A percentile compares a stretch with the other conserved stretches of the same genome.
Evolutionary conservation across 2,797 vertebrate species (phyloP).

Genomic region (Pangasius mekongensis): DNA sequence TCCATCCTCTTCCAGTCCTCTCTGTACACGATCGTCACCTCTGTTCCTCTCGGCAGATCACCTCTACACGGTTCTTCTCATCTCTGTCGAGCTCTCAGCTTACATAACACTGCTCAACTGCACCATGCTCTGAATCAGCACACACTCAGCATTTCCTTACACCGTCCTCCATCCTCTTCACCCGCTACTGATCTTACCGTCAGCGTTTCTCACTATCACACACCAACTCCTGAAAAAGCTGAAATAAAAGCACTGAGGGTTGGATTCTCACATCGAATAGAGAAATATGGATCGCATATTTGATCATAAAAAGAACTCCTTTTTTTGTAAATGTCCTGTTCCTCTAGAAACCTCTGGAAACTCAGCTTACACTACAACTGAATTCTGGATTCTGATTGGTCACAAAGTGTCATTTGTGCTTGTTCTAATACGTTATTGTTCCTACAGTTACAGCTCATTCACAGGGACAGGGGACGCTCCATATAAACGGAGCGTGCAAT

Average conservation of each 20-base stretch:
- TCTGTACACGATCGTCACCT: background rate
- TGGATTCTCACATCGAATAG: background rate
- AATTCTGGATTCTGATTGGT: conserved; percentile 6
- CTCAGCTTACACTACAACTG: too few relatives aligned
- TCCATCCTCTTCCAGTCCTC: background rate
- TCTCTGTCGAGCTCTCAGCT: conserved; percentile 37
- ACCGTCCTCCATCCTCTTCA: conserved; percentile 22
- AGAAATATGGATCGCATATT: background rate
- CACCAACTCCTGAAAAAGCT: background rate
- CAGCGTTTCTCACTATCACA: background rate
- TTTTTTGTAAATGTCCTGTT: background rate
- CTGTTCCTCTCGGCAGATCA: conserved; percentile 7
- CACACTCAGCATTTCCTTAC: conserved; percentile 10
- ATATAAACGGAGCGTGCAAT: background rate
- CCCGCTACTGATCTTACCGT: background rate
- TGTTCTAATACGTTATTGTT: background rate
- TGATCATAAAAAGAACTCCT: background rate
- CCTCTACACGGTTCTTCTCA: background rate
- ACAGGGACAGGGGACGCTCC: background rate
- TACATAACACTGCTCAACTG: conserved; percentile 46
- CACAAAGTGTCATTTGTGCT: background rate
- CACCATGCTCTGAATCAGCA: conserved; percentile 31
- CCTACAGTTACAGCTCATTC: background rate
- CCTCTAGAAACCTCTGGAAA: background rate
- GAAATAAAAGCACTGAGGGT: background rate